Conservation (phyloP, 2,797 vertebrate species). For the Xiphorhynchus erythropygius region DNA sequence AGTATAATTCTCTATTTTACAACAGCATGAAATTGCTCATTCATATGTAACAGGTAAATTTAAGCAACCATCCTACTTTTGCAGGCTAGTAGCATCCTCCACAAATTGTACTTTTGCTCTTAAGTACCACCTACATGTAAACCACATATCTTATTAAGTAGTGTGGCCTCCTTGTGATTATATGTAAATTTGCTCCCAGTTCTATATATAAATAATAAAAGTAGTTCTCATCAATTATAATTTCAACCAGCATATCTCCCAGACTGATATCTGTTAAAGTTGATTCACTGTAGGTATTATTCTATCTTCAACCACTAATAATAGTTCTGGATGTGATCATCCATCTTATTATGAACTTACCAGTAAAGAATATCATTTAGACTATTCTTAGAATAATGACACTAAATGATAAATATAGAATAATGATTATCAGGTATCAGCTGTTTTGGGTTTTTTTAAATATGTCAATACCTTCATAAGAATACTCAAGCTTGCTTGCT, state of each 20-base stretch:
- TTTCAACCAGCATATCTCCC: background rate
- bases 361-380: background rate
- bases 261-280: background rate
- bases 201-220: background rate
- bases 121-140: background rate
- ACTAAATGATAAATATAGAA: no score
- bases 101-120: background rate
- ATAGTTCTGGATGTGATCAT: background rate
- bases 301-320: background rate
- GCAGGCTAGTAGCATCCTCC: background rate
- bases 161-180: background rate
- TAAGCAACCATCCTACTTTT: background rate
- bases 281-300: background rate
- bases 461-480: background rate
- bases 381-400: background rate
- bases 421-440: background rate
- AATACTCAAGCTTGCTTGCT: background rate
- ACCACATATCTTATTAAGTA: background rate
- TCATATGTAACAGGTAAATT: background rate
- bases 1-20: background rate
- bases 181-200: background rate
- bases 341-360: background rate
- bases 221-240: background rate
- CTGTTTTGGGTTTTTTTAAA: background rate
- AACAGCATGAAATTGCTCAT: background rate